Evolutionary conservation across 2,113 vertebrate genomes (phyloP), one percentile per base, ranked within the genome.

Genomic region (Dryoscopus gambensis): DNA sequence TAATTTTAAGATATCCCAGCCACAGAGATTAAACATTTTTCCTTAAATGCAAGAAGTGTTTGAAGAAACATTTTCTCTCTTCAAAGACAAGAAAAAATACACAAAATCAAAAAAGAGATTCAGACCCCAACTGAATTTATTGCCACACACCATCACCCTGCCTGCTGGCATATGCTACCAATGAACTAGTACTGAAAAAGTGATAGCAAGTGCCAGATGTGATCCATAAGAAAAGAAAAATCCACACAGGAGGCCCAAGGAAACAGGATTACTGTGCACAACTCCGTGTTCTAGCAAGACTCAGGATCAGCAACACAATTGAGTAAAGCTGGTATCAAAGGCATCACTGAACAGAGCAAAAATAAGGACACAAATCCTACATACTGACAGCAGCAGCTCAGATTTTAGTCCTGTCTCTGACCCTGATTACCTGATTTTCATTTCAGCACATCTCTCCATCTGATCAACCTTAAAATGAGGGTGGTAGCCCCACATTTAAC

Each of bases 21-120:
- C 78, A 83, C n/a, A 56, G 64, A 89, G 52, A 83, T n/a, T 59
- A 96, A 96, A 84, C n/a, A 75, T 84, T 92, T 88, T 23, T 82
- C 20, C 23, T 76, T 64, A 74, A 91, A 71, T 64, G 7, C 37
- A 88, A 88, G 21, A 60, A 86, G 17, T 11, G 46, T 69, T 88
- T 60, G 76, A 80, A 89, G 39, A 93, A 96, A 80, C 4, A 57
- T 62, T 80, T 79, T 91, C 6, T 27, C 17, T 70, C 68, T 78
- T 39, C 44, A 80, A 90, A 88, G n/a, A 74, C 13, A 85, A 86
- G 15, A 93, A 50, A 15, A 68, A 70, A 82, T 69, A 50, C 37
- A 76, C 2, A 4, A 78, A 89, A 79, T 15, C 9, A 7, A 50
- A 73, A 68, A 84, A 73, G 40, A 92, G 24, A 47, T 21, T 47